These are phyloP conservation scores for Habroteleia sp. DNA, from an alignment of 2,888 invertebrate species.

Conservation along the genomic window DNA sequence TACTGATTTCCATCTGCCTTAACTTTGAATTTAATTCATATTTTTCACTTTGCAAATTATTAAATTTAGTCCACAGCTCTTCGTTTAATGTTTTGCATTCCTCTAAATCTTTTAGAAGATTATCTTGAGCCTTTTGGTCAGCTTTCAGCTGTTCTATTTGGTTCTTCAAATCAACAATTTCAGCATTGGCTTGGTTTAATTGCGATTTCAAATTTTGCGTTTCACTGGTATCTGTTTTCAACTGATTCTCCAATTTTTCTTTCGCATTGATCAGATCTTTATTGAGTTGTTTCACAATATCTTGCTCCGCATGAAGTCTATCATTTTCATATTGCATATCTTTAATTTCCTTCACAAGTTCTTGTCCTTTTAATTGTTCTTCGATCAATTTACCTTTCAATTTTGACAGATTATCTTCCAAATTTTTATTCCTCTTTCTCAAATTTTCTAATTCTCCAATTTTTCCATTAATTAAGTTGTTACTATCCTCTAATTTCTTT, in stretches of 20 bases:
- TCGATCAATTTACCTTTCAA: conserved; percentile 15
- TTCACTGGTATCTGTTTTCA: conserved; percentile 48
- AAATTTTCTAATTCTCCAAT: conserved; percentile 8
- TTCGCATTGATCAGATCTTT: conserved; percentile 51
- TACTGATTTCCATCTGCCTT: conserved; percentile 36
- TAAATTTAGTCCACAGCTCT: conserved; percentile 47
- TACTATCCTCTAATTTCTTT: conserved; percentile 54
- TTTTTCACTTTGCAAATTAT: conserved; percentile 50
- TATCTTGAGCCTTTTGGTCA: conserved; percentile 15
- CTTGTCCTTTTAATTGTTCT: not conserved
- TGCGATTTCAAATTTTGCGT: conserved; percentile 8
- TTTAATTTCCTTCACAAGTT: conserved; percentile 8
- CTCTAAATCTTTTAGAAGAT: conserved; percentile 19
- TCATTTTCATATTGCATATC: conserved; percentile 24
- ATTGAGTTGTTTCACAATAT: conserved; percentile 27
- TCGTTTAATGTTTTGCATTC: conserved; percentile 55
- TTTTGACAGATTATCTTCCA: conserved; percentile 10
- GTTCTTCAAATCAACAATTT: conserved; percentile 26
- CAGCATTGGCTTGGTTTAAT: conserved; percentile 19
- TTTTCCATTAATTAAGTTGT: not conserved
- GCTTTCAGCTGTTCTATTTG: conserved; percentile 35
- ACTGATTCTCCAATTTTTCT: conserved; percentile 48
- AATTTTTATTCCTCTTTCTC: conserved; percentile 49
- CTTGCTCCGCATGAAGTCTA: conserved; percentile 14
- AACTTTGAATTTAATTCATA: conserved; percentile 62